A percentile compares a stretch with the other conserved stretches of the same genome.
Evolutionary conservation across 1,140 invertebrate species (phyloP).

Genomic region (Stegodyphus mimosarum): DNA sequence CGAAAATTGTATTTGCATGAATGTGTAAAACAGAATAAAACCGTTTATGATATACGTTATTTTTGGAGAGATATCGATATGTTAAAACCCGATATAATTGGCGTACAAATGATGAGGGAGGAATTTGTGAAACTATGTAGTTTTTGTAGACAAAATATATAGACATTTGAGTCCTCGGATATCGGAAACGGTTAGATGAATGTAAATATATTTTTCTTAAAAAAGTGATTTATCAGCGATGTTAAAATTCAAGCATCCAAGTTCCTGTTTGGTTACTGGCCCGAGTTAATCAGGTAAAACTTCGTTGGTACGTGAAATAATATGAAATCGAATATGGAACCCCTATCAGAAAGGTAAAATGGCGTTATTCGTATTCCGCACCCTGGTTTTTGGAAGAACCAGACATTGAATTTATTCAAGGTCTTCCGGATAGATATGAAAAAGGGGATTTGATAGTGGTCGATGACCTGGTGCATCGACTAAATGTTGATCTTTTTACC

Average conservation of each 20-base stretch:
- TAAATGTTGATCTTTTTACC: slow-evolving; percentile 25
- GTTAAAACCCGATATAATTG: too few species aligned
- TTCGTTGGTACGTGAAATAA: slow-evolving; percentile 22
- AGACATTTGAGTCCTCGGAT: too few species aligned
- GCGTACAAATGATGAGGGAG: too few species aligned
- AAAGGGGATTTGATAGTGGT: slow-evolving; percentile 33
- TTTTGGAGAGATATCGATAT: too few species aligned
- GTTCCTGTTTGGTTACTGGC: background rate
- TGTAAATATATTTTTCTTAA: too few species aligned
- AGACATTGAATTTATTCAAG: slow-evolving; percentile 29
- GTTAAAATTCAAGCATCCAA: slow-evolving; percentile 8
- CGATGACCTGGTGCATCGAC: slow-evolving; percentile 13
- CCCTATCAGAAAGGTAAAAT: slow-evolving; percentile 18
- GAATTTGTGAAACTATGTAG: too few species aligned
- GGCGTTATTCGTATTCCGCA: slow-evolving; percentile 14
- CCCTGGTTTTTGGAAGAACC: slow-evolving; percentile 43
- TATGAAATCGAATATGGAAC: background rate
- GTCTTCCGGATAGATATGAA: slow-evolving; percentile 23
- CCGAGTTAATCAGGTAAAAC: slow-evolving; percentile 26
- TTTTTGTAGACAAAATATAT: too few species aligned
- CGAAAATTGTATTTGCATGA: too few species aligned
- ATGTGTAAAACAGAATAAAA: too few species aligned
- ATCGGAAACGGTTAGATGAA: too few species aligned
- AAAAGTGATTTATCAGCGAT: background rate
- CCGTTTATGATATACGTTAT: too few species aligned